Percentiles rank a stretch among this genome's conserved stretches.
Evolutionary conservation across 2,113 vertebrate genomes (phyloP).

Genomic region (Archilochus colubris): DNA sequence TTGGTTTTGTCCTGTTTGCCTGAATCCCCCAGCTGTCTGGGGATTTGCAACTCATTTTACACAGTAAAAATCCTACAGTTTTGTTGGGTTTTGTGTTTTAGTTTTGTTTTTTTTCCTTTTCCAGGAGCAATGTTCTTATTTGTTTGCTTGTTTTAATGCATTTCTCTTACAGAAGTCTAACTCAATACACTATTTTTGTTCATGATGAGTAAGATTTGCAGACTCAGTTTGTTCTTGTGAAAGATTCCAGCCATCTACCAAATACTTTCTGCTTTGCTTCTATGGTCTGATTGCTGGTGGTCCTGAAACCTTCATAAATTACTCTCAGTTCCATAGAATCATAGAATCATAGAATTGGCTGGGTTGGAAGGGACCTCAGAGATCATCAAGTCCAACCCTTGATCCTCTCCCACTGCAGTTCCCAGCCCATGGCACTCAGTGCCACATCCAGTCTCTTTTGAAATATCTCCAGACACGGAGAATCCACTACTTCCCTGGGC

Average conservation of each 20-base stretch:
- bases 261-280: not conserved
- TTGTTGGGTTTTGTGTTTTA: too few relatives aligned
- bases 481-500: too few relatives aligned
- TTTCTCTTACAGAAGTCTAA: constrained; percentile 3
- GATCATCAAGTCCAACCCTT: too few relatives aligned
- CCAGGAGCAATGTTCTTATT: constrained; percentile 5
- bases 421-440: too few relatives aligned
- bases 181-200: not conserved
- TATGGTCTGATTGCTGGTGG: not conserved
- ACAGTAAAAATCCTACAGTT: not conserved
- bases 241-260: not conserved
- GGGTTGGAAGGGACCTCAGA: too few relatives aligned
- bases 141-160: not conserved
- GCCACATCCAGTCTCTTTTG: too few relatives aligned
- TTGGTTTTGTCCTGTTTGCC: not conserved
- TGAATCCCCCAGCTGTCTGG: not conserved
- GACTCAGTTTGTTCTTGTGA: not conserved
- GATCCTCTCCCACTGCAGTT: too few relatives aligned
- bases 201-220: not conserved
- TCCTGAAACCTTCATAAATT: not conserved
- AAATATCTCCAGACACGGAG: too few relatives aligned
- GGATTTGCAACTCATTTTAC: constrained; percentile 20
- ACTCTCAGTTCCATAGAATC: not conserved
- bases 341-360: too few relatives aligned
- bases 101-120: not conserved